Evolutionary conservation across 1,140 invertebrate genomes (phyloP), one percentile per base, ranked within the genome.

Genomic region (Pseudobourletiella spinata): DNA sequence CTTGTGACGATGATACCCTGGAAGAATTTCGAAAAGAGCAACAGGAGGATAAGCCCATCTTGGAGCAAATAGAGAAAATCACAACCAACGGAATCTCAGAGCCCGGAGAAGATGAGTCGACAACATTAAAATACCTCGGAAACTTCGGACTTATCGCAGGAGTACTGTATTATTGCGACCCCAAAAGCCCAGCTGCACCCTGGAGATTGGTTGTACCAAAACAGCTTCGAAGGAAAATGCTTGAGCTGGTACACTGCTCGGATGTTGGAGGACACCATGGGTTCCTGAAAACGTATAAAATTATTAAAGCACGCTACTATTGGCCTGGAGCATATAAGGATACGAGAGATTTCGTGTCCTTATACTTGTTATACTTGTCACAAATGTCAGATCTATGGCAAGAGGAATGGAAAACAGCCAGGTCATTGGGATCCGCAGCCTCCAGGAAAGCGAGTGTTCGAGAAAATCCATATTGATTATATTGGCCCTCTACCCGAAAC

Each of bases 401-500:
- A 3, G 3, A 18, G 51, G 29, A 28, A 24, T 24, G 14, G 8
- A 15, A 3, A 8, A 24, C 11, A 20, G 3, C 20, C 20, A 6
- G 51, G 51, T 24, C 51, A 24, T 28, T 4, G 51, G 8, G 25
- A 15, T 11, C 11, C 51, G 29, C 26, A 54, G 14, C 15, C 15
- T 3, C 15, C 25, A 22, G 4, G 22, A 24, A 4, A 20, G 18
- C 20, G 18, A 11, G 4, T 18, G 14, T 54, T 54, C 18, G 18
- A 54, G 18, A 28, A 29, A 29, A 8, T 54, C 3, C 22, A 20
- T 15, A 28, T 54, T 16, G 61, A 78, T 73, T 60, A 81, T 71
- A 63, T 77, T 69, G 69, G 72, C 8, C 71, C 72, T 8, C 61
- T 75, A 4, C 62, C 68, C 1, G 43, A 43, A 0, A 73, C 69